Base-by-base conservation (phyloP, 2,797 vertebrate species). In the Bovichtus variegatus region DNA sequence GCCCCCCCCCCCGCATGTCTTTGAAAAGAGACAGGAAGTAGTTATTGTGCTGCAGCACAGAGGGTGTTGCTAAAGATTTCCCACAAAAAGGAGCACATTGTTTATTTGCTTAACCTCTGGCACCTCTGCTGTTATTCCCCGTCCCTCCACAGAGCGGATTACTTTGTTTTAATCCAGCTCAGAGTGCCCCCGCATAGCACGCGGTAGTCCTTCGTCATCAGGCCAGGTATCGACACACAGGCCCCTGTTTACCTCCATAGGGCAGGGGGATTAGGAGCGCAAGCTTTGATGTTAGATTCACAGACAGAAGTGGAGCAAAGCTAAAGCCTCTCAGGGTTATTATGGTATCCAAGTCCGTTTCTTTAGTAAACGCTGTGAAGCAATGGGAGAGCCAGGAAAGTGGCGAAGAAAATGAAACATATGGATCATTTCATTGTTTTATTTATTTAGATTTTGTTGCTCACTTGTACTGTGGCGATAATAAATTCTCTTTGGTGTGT, bases 111-210 rank as follows among this genome's bases (percentile, higher is more conserved):
- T 83, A 90, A 90, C 88, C 78, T 55, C 54, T 53, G 77, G 74
- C 70, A 87, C 81, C 88, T 73, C 84, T 60, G 76, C 74, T 64
- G 85, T 65, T 71, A 65, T 76, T 78, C 61, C 19, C 54, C 4
- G 40, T 80, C 57, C 74, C 87, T 89, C 80, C 44, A 15, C 59
- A 71, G 86, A 92, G 89, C 31, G 81, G 91, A 93, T 95, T 93
- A 92, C 74, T 88, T 86, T 81, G 75, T 90, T 92, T 85, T 92
- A 93, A 95, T 94, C 91, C 91, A 82, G 90, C 89, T 92, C 86
- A 79, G 57, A 83, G 73, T 78, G 80, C 84, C 90, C 84, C 82
- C 65, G 55, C 82, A 59, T 81, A 71, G 87, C 85, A 73, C 4
- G 65, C 70, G 6, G 44, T 54, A 74, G 80, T 75, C 72, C 74